Evolutionary conservation across 2,797 vertebrate genomes (phyloP).

Genomic region (Mallotus villosus): DNA sequence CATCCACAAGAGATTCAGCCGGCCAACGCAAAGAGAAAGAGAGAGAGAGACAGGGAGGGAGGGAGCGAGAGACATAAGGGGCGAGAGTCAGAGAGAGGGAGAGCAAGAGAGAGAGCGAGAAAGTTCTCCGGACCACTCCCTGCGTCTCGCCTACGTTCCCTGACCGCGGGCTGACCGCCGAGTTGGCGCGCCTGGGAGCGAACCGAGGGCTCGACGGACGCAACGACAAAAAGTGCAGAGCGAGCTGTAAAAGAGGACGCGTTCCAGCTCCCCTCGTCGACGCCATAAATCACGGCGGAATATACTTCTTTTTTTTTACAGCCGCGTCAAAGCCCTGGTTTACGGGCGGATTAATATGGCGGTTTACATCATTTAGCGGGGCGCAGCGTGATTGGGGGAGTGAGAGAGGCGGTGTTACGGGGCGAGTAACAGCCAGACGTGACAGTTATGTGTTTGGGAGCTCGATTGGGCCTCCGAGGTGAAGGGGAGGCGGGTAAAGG

Average conservation of each 20-base stretch:
- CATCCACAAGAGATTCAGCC: conserved; percentile 52
- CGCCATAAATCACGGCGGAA: conserved; percentile 38
- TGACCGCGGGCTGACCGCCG: conserved; percentile 44
- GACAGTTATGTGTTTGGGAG: conserved; percentile 34
- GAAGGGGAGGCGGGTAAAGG: conserved; percentile 11
- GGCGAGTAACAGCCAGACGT: conserved; percentile 38
- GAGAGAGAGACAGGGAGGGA: background rate
- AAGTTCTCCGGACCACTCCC: conserved; percentile 8
- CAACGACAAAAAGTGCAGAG: background rate
- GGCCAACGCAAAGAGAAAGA: conserved; percentile 14
- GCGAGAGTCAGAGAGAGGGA: background rate
- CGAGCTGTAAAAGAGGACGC: conserved; percentile 22
- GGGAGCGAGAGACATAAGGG: no score
- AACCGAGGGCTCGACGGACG: conserved; percentile 6
- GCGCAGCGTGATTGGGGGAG: background rate
- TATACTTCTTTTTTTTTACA: conserved; percentile 25
- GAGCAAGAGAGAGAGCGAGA: conserved; percentile 10
- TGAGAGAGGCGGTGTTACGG: conserved; percentile 27
- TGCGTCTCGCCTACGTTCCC: conserved; percentile 11
- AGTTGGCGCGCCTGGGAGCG: conserved; percentile 10
- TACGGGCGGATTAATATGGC: conserved; percentile 41
- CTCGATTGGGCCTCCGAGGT: conserved; percentile 14
- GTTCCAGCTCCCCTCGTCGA: conserved; percentile 34
- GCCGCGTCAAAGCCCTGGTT: conserved; percentile 30
- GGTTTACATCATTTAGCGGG: conserved; percentile 45